Evolutionary conservation across 2,888 invertebrate genomes (phyloP), one percentile per base, ranked within the genome.

Genomic region (Entomobrya proxima): DNA sequence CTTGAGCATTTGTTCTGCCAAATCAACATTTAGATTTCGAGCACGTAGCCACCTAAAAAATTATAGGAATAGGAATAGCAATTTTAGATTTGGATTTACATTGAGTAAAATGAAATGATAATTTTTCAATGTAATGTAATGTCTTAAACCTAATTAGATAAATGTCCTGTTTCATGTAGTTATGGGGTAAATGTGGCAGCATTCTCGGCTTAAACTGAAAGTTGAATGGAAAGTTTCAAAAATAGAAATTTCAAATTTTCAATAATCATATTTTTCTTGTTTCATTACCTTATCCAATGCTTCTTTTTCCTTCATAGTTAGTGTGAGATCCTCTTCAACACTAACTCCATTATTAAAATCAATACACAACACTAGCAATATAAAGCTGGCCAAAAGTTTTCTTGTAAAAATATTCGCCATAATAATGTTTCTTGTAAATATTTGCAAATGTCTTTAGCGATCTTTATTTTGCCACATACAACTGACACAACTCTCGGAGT

Each of bases 11-110:
- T 76, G 40, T n/a, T 85, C 80, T 0, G 85, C 80, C 24, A 11
- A 1, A 3, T 75, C n/a, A n/a, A 52, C 3, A n/a, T 85, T 76
- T n/a, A 80, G 52, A 40, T 75, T 55, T 47, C 61, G 61, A 9
- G 80, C 85, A 47, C 83, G 40, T 11, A 83, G 67, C 83, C 83
- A 84, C 18, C 74, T n/a, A n/a, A n/a, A n/a, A n/a, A n/a, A n/a
- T n/a, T n/a, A n/a, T n/a, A n/a, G n/a, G n/a, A n/a, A n/a, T n/a
- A n/a, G n/a, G n/a, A n/a, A n/a, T n/a, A n/a, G n/a, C n/a, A n/a
- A n/a, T n/a, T n/a, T n/a, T n/a, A n/a, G n/a, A n/a, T n/a, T n/a
- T n/a, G n/a, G n/a, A n/a, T n/a, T n/a, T n/a, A n/a, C n/a, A n/a
- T n/a, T n/a, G n/a, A n/a, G n/a, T n/a, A n/a, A n/a, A n/a, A n/a